Conservation (phyloP, 2,888 invertebrate genomes). For the Muscina levida region DNA sequence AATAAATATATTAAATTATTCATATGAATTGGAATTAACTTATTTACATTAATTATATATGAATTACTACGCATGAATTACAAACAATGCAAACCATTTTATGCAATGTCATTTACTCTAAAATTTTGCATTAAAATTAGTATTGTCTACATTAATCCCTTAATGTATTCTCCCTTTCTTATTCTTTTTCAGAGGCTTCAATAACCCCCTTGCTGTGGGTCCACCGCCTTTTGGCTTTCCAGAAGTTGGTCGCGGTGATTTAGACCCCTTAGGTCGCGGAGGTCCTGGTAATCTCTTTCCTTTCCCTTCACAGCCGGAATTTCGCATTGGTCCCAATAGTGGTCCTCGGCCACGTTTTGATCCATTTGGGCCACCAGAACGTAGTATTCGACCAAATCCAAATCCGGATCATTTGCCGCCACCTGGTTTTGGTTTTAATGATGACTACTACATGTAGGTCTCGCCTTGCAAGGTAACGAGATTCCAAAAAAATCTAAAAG, state of each 20-base stretch:
- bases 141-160: no score
- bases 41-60: no score
- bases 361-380: constrained; percentile 87
- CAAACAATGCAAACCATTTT: no score
- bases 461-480: background rate
- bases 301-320: constrained; percentile 69
- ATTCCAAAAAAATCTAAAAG: no score
- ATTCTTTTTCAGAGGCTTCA: constrained; percentile 57
- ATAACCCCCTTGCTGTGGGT: constrained; percentile 57
- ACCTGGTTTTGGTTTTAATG: constrained; percentile 81
- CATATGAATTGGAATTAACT: no score
- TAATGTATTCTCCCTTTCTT: constrained; percentile 43
- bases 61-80: no score
- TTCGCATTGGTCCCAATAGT: constrained; percentile 54
- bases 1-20: no score
- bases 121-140: no score
- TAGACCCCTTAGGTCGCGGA: constrained; percentile 86
- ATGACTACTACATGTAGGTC: constrained; percentile 75
- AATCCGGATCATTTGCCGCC: constrained; percentile 87
- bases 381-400: constrained; percentile 79
- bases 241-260: constrained; percentile 86
- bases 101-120: no score
- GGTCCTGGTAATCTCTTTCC: constrained; percentile 75
- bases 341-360: constrained; percentile 87
- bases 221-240: constrained; percentile 77